These are phyloP conservation scores for Sterna hirundo DNA, from an alignment of 2,113 vertebrate genomes.

Conservation along the genomic window DNA sequence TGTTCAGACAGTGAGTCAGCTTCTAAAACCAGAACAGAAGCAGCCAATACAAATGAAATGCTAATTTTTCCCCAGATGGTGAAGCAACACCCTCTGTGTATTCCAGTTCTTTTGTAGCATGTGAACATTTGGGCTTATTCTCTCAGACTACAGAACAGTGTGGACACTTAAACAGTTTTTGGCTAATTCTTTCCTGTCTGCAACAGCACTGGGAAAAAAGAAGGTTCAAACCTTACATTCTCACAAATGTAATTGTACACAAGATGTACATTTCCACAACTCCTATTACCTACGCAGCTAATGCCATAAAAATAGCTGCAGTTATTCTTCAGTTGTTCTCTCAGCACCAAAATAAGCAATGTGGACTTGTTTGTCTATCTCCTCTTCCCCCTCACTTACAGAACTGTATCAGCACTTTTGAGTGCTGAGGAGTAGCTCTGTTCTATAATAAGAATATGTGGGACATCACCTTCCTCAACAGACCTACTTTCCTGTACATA, in stretches of 20 bases:
- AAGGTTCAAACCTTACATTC: background rate
- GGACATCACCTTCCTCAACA: background rate
- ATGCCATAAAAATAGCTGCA: slow-evolving; percentile 19
- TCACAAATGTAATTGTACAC: background rate
- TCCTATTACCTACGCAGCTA: background rate
- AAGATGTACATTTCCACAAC: background rate
- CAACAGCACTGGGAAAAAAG: background rate
- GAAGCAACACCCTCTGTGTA: slow-evolving; percentile 43
- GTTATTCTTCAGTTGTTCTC: background rate
- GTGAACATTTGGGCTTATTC: slow-evolving; percentile 43
- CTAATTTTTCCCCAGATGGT: slow-evolving; percentile 70
- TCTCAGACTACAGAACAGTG: background rate
- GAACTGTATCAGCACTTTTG: background rate
- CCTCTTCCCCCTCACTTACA: background rate
- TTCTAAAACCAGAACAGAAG: slow-evolving; percentile 65
- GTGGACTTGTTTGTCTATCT: background rate
- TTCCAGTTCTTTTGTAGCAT: slow-evolving; percentile 59
- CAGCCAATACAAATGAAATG: slow-evolving; percentile 73
- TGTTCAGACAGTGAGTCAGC: slow-evolving; percentile 68
- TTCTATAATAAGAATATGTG: slow-evolving; percentile 6
- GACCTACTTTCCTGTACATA: background rate
- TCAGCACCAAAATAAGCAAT: slow-evolving; percentile 30
- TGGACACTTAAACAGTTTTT: background rate
- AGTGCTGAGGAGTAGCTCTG: background rate
- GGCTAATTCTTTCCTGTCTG: background rate